A percentile compares a stretch with the other conserved stretches of the same genome.
Evolutionary conservation across 1,140 invertebrate species (phyloP).

Genomic region (Antheraea mylitta): DNA sequence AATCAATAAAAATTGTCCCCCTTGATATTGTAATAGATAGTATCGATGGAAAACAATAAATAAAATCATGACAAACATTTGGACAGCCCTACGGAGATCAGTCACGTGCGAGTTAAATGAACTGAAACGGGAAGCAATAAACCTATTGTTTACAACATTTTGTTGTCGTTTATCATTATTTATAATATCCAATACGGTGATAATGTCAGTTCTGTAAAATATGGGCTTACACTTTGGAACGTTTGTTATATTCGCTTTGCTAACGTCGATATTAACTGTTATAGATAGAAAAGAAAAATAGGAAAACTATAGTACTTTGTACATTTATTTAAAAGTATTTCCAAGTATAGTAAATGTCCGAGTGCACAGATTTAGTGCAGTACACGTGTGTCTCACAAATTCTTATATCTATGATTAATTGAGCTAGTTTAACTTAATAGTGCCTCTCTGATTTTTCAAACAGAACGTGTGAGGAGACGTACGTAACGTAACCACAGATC

Average conservation of each 20-base stretch:
- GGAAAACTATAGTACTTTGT: neutral
- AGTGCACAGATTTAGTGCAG: too few relatives aligned
- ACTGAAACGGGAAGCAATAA: constrained; percentile 69
- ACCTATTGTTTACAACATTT: constrained; percentile 61
- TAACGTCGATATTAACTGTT: neutral
- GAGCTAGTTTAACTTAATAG: too few relatives aligned
- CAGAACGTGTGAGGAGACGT: too few relatives aligned
- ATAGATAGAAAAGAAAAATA: neutral
- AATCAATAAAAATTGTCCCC: constrained; percentile 14
- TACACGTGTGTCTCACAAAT: too few relatives aligned
- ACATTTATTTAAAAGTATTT: constrained; percentile 11
- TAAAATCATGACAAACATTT: constrained; percentile 59
- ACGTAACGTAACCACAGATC: too few relatives aligned
- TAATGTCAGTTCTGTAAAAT: constrained; percentile 24
- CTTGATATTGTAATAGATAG: neutral
- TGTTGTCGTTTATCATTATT: constrained; percentile 69
- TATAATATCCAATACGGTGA: constrained; percentile 39
- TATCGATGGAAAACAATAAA: constrained; percentile 36
- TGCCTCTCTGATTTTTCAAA: too few relatives aligned
- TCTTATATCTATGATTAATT: too few relatives aligned
- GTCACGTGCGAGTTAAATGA: constrained; percentile 73
- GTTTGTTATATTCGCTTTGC: neutral
- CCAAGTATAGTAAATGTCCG: too few relatives aligned
- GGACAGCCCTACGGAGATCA: constrained; percentile 55
- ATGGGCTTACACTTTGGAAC: constrained; percentile 7